Percentiles rank a stretch among this genome's conserved stretches.
phyloP scores from a whole-genome alignment of 2,113 vertebrate genomes.

The Lepus timidus region DNA sequence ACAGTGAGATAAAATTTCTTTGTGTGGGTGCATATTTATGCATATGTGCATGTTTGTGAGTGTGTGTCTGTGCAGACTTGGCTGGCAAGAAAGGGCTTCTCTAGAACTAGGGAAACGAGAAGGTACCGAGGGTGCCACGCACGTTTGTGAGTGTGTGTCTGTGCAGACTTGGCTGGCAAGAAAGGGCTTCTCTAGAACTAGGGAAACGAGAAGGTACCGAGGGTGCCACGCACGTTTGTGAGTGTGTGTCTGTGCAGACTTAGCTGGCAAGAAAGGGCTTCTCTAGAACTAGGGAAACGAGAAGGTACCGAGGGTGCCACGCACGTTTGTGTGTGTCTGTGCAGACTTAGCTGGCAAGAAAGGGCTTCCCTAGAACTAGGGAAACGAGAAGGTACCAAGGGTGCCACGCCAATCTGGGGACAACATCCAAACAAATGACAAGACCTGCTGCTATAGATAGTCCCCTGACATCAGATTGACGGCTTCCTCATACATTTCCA shows the following conservation, averaged over 20 bases:
- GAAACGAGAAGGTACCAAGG: neutral
- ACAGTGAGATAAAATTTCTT: neutral
- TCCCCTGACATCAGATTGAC: neutral
- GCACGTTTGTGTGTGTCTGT: rapidly evolving
- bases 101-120: no score
- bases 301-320: neutral
- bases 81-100: neutral
- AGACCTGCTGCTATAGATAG: neutral
- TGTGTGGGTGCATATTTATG: no score
- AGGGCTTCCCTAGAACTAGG: neutral
- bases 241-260: no score
- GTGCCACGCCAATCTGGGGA: neutral
- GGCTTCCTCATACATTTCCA: constrained; percentile 45
- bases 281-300: neutral
- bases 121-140: no score
- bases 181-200: no score
- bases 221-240: neutral
- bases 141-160: no score
- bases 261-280: neutral
- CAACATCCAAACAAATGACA: constrained; percentile 12
- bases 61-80: no score
- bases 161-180: no score
- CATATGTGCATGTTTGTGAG: neutral
- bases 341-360: neutral
- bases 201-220: no score